Evolutionary conservation across 2,113 vertebrate genomes (phyloP), one percentile per base, ranked within the genome.

Genomic region (Lophius piscatorius): DNA sequence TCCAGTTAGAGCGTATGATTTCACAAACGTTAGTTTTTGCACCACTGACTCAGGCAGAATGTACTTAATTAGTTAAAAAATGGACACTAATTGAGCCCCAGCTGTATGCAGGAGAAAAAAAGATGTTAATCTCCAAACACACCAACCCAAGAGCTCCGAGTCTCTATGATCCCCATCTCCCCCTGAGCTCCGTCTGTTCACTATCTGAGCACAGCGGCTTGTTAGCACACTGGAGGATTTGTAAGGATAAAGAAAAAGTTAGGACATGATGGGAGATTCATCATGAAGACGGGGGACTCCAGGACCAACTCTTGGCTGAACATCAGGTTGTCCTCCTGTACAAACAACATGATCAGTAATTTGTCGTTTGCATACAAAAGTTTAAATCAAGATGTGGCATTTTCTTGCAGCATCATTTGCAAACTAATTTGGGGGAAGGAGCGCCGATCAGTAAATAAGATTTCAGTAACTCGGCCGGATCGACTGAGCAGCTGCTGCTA

Each of bases 41-140:
- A 82, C 80, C 80, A 83, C 74, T 80, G 83, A 82, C 81, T 74
- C 81, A 73, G 70, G 76, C 82, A 46, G 74, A 82, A 57, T 87
- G 66, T 84, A 71, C 78, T 88, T 87, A 83, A 88, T 87, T 90
- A 85, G 81, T 72, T 10, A 70, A 85, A 87, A 87, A 87, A 85
- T 81, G 83, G 87, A 81, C 88, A 82, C 83, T 88, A 87, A 90
- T 88, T 90, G 88, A 86, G 87, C 88, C 86, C 85, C 85, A 83
- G 87, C 82, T 90, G 87, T 82, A 88, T 55, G 69, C 60, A 17
- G 48, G 20, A 12, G 2, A 9, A 52, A 75, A 69, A 63, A 67
- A 72, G 58, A 81, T 68, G 71, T 54, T 70, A 81, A 70, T 88
- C 83, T 83, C 78, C 60, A 24, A 68, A 69, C 78, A 74, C 77